phyloP scores from a whole-genome alignment of 2,113 vertebrate genomes.

The Phalacrocorax aristotelis region DNA sequence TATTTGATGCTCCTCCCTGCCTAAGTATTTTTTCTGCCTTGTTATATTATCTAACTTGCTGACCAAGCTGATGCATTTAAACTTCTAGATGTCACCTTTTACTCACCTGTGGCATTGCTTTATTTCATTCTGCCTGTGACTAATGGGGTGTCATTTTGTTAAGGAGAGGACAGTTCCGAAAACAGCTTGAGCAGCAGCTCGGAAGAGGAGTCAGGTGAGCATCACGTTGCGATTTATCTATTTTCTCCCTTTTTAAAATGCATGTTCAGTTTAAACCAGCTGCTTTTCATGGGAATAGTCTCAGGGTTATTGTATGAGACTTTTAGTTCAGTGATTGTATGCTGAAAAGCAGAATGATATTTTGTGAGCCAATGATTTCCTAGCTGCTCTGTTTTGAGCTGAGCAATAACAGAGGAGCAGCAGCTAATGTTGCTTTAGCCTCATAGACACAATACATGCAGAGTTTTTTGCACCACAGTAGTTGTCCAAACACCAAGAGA shows the following conservation, averaged over 20 bases:
- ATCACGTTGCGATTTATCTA: fast-evolving
- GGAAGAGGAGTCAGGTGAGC: slow-evolving; percentile 26
- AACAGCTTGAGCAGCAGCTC: slow-evolving; percentile 24
- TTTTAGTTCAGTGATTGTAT: background rate
- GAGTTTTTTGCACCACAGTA: background rate
- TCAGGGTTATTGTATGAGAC: background rate
- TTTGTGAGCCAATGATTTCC: background rate
- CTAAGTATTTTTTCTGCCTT: background rate
- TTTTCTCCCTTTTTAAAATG: background rate
- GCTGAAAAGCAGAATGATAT: background rate
- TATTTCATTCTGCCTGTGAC: background rate
- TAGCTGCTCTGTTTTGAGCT: background rate
- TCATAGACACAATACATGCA: fast-evolving
- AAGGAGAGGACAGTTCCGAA: slow-evolving; percentile 22
- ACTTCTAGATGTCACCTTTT: background rate
- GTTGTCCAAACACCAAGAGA: background rate
- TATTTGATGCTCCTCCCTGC: background rate
- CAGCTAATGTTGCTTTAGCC: background rate
- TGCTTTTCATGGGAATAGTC: background rate
- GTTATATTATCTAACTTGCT: background rate
- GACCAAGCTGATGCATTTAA: background rate
- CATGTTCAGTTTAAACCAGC: background rate
- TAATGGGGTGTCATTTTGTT: background rate
- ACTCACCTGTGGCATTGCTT: background rate
- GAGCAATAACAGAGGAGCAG: background rate